Conservation (phyloP, 2,797 vertebrate genomes). For the Melanogrammus aeglefinus region DNA sequence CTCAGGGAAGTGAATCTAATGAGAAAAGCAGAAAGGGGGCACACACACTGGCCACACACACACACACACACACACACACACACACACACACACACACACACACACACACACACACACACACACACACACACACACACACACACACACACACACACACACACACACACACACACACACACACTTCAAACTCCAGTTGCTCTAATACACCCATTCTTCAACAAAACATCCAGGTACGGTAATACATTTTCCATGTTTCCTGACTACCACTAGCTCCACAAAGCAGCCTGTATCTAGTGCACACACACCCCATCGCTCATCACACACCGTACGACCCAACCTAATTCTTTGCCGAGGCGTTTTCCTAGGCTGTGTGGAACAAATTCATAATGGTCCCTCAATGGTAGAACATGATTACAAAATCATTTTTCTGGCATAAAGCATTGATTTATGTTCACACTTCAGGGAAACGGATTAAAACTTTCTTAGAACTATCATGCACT, state of each 20-base stretch:
- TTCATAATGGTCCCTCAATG: neutral
- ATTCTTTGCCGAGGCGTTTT: neutral
- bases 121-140: neutral
- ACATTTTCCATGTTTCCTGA: neutral
- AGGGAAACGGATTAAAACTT: neutral
- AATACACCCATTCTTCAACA: neutral
- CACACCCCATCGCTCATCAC: no score
- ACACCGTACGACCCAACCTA: neutral
- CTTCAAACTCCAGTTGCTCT: slow-evolving; percentile 5
- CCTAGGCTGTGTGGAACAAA: neutral
- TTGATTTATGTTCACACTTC: neutral
- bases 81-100: no score
- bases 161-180: slow-evolving; percentile 11
- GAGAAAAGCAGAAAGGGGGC: slow-evolving; percentile 22
- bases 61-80: no score
- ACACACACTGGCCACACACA: no score
- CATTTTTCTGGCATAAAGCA: neutral
- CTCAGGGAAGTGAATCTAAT: slow-evolving; percentile 32
- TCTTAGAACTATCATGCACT: neutral
- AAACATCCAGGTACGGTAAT: neutral
- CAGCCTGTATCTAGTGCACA: neutral
- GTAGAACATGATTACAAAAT: neutral
- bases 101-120: no score
- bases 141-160: slow-evolving; percentile 16
- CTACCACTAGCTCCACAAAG: neutral